phyloP scores from a whole-genome alignment of 2,113 vertebrate species.

The Phoenicopterus ruber region DNA sequence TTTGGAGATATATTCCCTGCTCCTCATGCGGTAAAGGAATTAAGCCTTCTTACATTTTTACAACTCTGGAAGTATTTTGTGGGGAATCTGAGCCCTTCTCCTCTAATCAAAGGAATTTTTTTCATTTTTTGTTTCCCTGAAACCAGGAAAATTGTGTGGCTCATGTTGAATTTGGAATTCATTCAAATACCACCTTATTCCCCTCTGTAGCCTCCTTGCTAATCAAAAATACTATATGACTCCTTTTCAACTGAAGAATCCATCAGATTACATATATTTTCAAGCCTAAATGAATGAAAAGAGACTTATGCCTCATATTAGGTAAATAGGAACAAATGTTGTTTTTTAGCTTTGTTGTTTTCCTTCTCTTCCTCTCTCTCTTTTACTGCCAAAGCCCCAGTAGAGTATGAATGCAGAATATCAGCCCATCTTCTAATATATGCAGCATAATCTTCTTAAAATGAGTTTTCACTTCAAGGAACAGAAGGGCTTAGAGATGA shows the following conservation, averaged over 20 bases:
- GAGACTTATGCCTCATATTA: conserved; percentile 39
- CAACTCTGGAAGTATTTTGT: background rate
- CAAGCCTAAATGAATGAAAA: conserved; percentile 58
- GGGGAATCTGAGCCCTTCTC: background rate
- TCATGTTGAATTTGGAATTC: background rate
- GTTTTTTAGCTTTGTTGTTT: conserved; percentile 36
- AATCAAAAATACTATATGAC: background rate
- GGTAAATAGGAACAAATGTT: conserved; percentile 67
- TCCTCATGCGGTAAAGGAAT: background rate
- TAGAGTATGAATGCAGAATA: conserved; percentile 76
- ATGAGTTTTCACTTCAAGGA: conserved; percentile 86
- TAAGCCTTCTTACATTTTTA: background rate
- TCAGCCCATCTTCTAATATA: conserved; percentile 81
- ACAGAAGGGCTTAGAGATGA: conserved; percentile 83
- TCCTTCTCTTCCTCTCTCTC: conserved; percentile 53
- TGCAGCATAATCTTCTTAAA: conserved; percentile 87
- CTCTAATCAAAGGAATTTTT: background rate
- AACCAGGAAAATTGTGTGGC: background rate
- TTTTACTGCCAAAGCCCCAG: conserved; percentile 71
- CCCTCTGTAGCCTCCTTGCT: background rate
- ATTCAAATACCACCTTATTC: background rate
- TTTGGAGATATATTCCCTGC: background rate
- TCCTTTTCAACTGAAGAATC: background rate
- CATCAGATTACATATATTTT: background rate
- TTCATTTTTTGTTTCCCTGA: background rate